Evolutionary conservation across 2,888 invertebrate genomes (phyloP).

Genomic region (Rhingia rostrata): DNA sequence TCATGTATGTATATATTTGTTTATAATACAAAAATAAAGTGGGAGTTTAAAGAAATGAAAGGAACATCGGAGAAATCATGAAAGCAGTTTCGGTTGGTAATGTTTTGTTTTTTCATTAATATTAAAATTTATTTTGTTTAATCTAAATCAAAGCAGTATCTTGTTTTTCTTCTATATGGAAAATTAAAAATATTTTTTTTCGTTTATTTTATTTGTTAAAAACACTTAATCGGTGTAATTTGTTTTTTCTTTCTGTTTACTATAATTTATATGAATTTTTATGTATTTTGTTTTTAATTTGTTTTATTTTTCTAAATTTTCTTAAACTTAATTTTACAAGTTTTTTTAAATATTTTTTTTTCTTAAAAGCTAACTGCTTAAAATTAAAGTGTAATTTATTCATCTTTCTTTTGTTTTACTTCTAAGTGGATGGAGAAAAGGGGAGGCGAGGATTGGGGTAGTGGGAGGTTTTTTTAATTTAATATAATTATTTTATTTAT

Average conservation of each 20-base stretch:
- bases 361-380: conserved; percentile 74
- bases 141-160: conserved; percentile 69
- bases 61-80: conserved; percentile 20
- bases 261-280: conserved; percentile 71
- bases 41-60: conserved; percentile 32
- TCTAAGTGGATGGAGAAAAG: conserved; percentile 66
- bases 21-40: conserved; percentile 70
- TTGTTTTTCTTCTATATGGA: conserved; percentile 49
- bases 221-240: conserved; percentile 75
- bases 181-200: conserved; percentile 61
- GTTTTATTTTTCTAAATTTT: conserved; percentile 65
- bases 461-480: conserved; percentile 24
- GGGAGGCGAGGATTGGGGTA: conserved; percentile 24
- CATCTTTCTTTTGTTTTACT: conserved; percentile 40
- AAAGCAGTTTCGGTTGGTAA: conserved; percentile 68
- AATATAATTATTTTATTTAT: conserved; percentile 66
- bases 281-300: conserved; percentile 73
- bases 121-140: conserved; percentile 27
- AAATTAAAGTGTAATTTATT: conserved; percentile 73
- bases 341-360: conserved; percentile 65
- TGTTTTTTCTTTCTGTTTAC: conserved; percentile 53
- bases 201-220: conserved; percentile 46
- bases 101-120: conserved; percentile 39
- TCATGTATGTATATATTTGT: conserved; percentile 26
- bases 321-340: conserved; percentile 73